These are phyloP conservation scores for Vannuccia rotundouncinata DNA, from an alignment of 2,888 invertebrate genomes.

Conservation along the genomic window DNA sequence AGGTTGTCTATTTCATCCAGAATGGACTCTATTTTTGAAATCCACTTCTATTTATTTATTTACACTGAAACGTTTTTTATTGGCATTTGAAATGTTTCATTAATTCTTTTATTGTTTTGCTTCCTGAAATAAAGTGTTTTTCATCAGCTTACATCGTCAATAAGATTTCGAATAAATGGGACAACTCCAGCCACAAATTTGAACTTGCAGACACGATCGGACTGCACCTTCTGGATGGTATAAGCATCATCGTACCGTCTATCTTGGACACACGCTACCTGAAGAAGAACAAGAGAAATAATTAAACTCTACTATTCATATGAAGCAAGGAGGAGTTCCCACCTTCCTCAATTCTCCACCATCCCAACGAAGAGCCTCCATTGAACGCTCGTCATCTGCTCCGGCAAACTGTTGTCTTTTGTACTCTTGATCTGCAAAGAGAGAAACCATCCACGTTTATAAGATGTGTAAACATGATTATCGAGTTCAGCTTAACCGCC, in stretches of 20 bases:
- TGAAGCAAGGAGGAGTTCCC: background rate
- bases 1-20: too few relatives aligned
- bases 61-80: too few relatives aligned
- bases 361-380: conserved; percentile 52
- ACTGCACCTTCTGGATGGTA: conserved; percentile 40
- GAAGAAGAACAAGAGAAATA: background rate
- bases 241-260: conserved; percentile 42
- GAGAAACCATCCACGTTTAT: too few relatives aligned
- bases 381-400: conserved; percentile 41
- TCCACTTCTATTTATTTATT: too few relatives aligned
- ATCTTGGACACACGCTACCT: conserved; percentile 39
- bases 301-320: too few relatives aligned
- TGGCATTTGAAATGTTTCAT: too few relatives aligned
- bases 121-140: too few relatives aligned
- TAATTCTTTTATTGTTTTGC: too few relatives aligned
- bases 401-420: conserved; percentile 49
- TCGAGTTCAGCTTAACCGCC: too few relatives aligned
- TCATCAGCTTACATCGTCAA: conserved; percentile 52
- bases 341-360: conserved; percentile 55
- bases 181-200: conserved; percentile 50
- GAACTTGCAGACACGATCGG: conserved; percentile 28
- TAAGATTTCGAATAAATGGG: conserved; percentile 54
- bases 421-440: conserved; percentile 56
- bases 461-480: too few relatives aligned
- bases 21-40: too few relatives aligned